Conservation (phyloP, 2,888 invertebrate species). For the Leptopilina drosophilae region DNA sequence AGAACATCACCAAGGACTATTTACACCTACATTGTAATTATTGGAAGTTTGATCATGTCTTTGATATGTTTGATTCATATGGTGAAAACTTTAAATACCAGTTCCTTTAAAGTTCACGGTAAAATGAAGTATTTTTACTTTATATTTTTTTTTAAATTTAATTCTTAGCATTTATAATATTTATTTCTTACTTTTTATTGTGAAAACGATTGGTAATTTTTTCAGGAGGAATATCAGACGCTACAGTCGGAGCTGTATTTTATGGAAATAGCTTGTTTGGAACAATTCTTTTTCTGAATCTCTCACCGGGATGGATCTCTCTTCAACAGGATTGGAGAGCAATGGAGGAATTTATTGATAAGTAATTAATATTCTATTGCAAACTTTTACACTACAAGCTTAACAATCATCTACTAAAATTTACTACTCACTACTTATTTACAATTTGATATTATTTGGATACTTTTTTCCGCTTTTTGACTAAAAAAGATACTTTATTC, state of each 20-base stretch:
- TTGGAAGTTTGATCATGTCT: constrained; percentile 61
- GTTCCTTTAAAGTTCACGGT: constrained; percentile 67
- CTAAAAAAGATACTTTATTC: too few species aligned
- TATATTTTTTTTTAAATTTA: too few species aligned
- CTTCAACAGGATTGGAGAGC: constrained; percentile 71
- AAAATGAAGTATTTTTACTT: constrained; percentile 25
- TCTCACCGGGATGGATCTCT: constrained; percentile 70
- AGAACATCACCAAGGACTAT: constrained; percentile 60
- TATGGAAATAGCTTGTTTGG: constrained; percentile 73
- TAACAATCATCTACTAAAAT: too few species aligned
- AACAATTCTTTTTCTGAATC: constrained; percentile 67
- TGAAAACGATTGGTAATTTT: constrained; percentile 17
- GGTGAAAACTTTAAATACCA: constrained; percentile 66
- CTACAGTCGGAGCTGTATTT: constrained; percentile 74
- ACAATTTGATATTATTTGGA: too few species aligned
- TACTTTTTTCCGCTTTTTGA: too few species aligned
- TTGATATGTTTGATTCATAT: constrained; percentile 67
- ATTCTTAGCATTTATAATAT: neutral
- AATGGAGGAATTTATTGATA: constrained; percentile 71
- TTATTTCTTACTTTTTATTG: neutral
- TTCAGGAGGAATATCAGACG: constrained; percentile 69
- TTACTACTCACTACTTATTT: too few species aligned
- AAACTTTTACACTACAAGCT: neutral
- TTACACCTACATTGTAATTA: constrained; percentile 61
- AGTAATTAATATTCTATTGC: constrained; percentile 55